Base-by-base conservation (phyloP, 2,888 invertebrate species). In the Patella ulyssiponensis region DNA sequence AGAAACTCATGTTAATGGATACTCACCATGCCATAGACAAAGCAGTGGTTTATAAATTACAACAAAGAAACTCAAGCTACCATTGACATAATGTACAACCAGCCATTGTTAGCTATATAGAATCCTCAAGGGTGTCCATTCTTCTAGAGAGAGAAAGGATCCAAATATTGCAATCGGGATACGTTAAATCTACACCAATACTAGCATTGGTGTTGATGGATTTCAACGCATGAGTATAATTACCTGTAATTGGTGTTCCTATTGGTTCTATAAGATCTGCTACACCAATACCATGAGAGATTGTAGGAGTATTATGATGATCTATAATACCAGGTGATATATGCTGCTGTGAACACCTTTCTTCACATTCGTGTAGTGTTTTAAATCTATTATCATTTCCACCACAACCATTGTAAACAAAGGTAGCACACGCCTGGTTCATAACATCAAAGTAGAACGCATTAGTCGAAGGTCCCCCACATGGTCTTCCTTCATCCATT, bases 201-300 rank as follows among this genome's bases (percentile, higher is more conserved):
- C 44, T 44, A 44, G 44, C 44, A 44, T 9, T 4, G 4, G 4
- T 33, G 33, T 33, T 33, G 33, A 27, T 33, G 33, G 27, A 3
- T 1, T 27, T 27, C 33, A 33, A 33, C 33, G 33, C 4, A 33
- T 33, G 7, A 4, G 33, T 33, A 44, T 44, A 9, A 44, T 44
- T 9, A 44, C 44, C 44, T 44, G 44, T 9, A 44, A 4, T 44
- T 44, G 44, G 23, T 64, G 64, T 64, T 64, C 64, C 64, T 12
- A 64, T 23, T 64, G 64, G 64, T 64, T 64, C 64, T 23, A 64
- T 64, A 64, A 23, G 64, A 64, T 64, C 64, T 12, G 23, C 20
- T 12, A 23, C 20, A 64, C 20, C 20, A 64, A 11, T 20, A 12
- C 64, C 64, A 64, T 64, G 64, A 12, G 64, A 64, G 14, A 64